Evolutionary conservation across 1,140 invertebrate genomes (phyloP), one percentile per base, ranked within the genome.

Genomic region (Oedothorax gibbosus): DNA sequence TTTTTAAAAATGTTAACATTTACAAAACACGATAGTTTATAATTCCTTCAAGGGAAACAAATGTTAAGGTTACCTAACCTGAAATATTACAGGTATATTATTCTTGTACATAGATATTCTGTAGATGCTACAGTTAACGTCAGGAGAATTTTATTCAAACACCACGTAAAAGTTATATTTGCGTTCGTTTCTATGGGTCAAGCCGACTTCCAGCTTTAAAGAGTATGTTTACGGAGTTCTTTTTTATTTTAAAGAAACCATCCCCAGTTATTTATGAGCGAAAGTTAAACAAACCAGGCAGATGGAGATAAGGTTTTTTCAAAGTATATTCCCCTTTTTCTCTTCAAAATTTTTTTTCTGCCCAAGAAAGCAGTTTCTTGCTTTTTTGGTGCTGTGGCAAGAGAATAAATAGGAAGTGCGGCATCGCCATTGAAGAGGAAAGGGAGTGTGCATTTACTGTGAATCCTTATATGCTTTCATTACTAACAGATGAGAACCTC

Each of bases 281-380:
- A 60, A 75, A 75, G 72, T 75, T 75, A 75, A 75, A 75, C 56
- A 75, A 75, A 57, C 54, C 72, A 21, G 21, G 69, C 69, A 71
- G 69, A 20, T 53, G 69, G 69, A 71, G 50, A 53, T 53, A 54
- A 15, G 11, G 49, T n/a, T 71, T 71, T 54, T 53, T 18, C 50
- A 35, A 35, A 35, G 35, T 35, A 35, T 35, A 35, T 35, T 35
- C 35, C 35, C 35, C 35, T 53, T 71, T 18, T 53, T 11, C 50
- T 53, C 15, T 66, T 8, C 68, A 14, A 14, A 18, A 35, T 71
- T 50, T 54, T 7, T 14, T 50, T 71, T 49, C 69, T 53, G 20
- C 66, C 51, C 51, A 15, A 15, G 35, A 35, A 35, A 35, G 35
- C 5, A 35, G 35, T 35, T 35, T 35, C 35, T 35, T 35, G 5